These are phyloP conservation scores for Acanthurus lineatus DNA, from an alignment of 2,797 vertebrate genomes.

Conservation along the genomic window DNA sequence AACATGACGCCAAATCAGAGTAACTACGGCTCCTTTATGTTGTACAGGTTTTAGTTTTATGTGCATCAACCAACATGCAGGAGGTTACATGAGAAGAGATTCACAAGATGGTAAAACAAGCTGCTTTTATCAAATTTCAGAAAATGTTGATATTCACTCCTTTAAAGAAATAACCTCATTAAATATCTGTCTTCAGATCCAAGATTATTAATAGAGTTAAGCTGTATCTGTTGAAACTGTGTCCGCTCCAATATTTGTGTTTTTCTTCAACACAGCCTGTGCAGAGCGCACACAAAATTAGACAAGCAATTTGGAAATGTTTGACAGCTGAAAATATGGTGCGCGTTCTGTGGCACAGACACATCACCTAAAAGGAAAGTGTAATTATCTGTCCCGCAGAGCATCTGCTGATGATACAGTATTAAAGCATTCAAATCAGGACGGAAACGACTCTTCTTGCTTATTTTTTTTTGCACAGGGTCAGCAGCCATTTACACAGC, in stretches of 20 bases:
- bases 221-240: constrained; percentile 12
- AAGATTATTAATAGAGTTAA: not conserved
- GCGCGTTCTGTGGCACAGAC: constrained; percentile 14
- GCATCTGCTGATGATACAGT: not conserved
- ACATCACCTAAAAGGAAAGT: constrained; percentile 20
- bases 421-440: constrained; percentile 24
- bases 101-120: no score
- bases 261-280: not conserved
- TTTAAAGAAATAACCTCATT: constrained; percentile 3
- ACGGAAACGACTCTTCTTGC: constrained; percentile 10
- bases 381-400: constrained; percentile 27
- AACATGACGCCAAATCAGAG: no score
- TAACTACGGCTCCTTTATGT: no score
- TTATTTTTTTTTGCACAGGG: constrained; percentile 3
- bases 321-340: constrained; percentile 19
- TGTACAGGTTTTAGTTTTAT: no score
- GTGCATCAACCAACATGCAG: no score
- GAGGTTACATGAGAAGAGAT: no score
- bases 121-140: no score
- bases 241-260: constrained; percentile 24
- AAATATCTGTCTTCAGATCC: no score
- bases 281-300: not conserved
- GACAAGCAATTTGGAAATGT: constrained; percentile 3
- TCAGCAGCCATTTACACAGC: constrained; percentile 33
- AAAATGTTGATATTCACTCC: no score